A percentile compares a stretch with the other conserved stretches of the same genome.
phyloP scores from a whole-genome alignment of 2,797 vertebrate species.

The Lacerta agilis region DNA sequence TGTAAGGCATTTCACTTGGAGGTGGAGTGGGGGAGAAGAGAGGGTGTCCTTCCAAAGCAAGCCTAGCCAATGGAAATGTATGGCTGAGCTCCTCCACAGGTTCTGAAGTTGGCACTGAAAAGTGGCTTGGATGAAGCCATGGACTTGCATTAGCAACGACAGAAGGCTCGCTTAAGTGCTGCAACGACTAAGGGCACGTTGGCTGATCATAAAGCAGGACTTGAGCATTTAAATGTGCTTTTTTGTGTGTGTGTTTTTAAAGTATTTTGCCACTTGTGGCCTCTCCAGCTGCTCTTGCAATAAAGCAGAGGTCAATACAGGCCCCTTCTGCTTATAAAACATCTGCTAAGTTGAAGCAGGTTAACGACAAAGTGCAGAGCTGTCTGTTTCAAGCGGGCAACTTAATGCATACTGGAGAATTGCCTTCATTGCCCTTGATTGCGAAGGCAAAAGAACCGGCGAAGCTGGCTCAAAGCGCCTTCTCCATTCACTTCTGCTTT shows the following conservation, averaged over 20 bases:
- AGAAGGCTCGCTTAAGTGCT: conserved; percentile 52
- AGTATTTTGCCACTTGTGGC: conserved; percentile 22
- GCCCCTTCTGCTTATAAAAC: conserved; percentile 58
- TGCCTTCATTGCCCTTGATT: conserved; percentile 5
- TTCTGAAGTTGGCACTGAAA: neutral
- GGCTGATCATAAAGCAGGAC: conserved; percentile 47
- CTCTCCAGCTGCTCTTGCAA: conserved; percentile 49
- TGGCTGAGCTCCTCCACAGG: neutral
- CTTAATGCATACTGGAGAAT: conserved; percentile 37
- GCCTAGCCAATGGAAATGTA: neutral
- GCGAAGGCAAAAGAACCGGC: neutral
- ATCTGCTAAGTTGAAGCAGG: conserved; percentile 65
- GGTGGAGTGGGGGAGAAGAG: neutral
- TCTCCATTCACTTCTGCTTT: neutral
- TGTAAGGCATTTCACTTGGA: neutral
- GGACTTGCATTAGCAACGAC: conserved; percentile 8
- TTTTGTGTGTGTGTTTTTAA: too few species aligned
- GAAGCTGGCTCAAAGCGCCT: neutral
- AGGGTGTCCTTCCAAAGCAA: neutral
- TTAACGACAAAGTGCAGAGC: conserved; percentile 50
- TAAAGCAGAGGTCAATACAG: conserved; percentile 57
- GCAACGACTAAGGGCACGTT: conserved; percentile 43
- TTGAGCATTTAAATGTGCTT: conserved; percentile 56
- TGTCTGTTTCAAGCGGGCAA: conserved; percentile 43
- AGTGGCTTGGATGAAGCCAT: rapidly evolving